These are phyloP conservation scores for Drosophila micromelanica DNA, from an alignment of 1,140 invertebrate species.

Conservation along the genomic window DNA sequence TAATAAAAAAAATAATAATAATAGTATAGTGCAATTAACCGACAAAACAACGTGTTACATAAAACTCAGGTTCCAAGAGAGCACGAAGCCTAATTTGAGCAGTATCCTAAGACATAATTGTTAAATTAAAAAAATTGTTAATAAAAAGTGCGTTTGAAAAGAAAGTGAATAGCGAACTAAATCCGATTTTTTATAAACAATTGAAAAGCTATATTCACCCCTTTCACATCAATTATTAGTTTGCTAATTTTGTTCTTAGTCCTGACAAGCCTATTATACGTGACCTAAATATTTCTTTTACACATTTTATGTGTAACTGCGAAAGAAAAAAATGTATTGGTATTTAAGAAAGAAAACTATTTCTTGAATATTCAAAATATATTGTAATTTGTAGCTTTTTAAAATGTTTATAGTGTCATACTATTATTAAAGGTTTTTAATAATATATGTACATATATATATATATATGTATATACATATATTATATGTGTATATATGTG, in stretches of 20 bases:
- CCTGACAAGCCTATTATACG: conserved; percentile 62
- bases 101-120: conserved; percentile 58
- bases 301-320: conserved; percentile 42
- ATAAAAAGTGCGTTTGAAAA: conserved; percentile 66
- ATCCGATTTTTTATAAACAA: background rate
- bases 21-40: conserved; percentile 36
- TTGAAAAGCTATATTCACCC: too few relatives aligned
- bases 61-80: conserved; percentile 53
- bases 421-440: conserved; percentile 32
- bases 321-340: conserved; percentile 8
- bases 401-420: conserved; percentile 24
- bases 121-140: conserved; percentile 24
- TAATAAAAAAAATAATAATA: conserved; percentile 53
- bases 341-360: conserved; percentile 16
- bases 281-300: conserved; percentile 73
- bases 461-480: too few relatives aligned
- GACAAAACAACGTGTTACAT: conserved; percentile 54
- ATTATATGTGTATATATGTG: too few relatives aligned
- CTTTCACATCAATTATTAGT: background rate
- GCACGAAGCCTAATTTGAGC: conserved; percentile 46
- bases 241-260: conserved; percentile 15
- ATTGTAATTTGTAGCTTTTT: conserved; percentile 7
- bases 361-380: conserved; percentile 8
- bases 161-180: conserved; percentile 23
- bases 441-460: conserved; percentile 43